A percentile compares a stretch with the other conserved stretches of the same genome.
phyloP scores from a whole-genome alignment of 2,113 vertebrate species.

The Pseudopodoces humilis region DNA sequence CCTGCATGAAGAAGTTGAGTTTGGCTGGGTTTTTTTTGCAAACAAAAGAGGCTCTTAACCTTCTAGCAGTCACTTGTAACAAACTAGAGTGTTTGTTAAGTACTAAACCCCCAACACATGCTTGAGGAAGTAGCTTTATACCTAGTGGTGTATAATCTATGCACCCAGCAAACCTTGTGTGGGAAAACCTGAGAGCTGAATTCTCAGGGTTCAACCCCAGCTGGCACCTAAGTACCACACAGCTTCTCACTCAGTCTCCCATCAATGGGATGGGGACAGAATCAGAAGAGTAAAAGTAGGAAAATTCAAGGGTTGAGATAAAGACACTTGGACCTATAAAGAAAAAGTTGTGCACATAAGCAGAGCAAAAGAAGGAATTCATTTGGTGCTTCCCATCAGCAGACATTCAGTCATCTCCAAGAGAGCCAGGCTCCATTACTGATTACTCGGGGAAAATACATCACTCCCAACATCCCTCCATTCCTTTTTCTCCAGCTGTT shows the following conservation, averaged over 20 bases:
- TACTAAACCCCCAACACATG: not conserved
- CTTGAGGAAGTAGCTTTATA: not conserved
- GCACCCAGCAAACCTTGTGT: not conserved
- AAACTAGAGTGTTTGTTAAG: not conserved
- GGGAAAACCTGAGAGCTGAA: not conserved
- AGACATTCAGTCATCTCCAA: not conserved
- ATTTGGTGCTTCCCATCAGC: not conserved
- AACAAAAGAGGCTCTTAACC: not conserved
- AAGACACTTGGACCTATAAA: not conserved
- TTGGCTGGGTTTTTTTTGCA: not conserved
- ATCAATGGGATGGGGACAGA: not conserved
- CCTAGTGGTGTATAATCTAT: rapidly evolving
- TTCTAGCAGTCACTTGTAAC: not conserved
- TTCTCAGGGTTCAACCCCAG: not conserved
- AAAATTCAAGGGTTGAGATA: not conserved
- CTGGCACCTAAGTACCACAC: not conserved
- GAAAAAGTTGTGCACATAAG: not conserved
- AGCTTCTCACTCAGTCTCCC: not conserved
- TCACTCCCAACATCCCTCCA: not conserved
- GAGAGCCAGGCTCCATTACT: not conserved
- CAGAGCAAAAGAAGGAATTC: not conserved
- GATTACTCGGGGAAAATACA: not conserved
- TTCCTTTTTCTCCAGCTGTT: not conserved
- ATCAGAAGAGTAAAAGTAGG: not conserved
- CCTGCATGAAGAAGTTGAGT: not conserved